Evolutionary conservation across 2,113 vertebrate genomes (phyloP).

Genomic region (Rattus norvegicus): GRCr8 NC_086033.1:70044501-70045000

Average conservation of each 20-base stretch:
- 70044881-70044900: not conserved
- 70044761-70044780: constrained; percentile 16
- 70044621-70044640: not conserved
- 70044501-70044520: not conserved
- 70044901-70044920: not conserved
- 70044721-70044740: not conserved
- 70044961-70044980: not conserved
- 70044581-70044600: not conserved
- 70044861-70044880: not conserved
- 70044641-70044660: constrained; percentile 33
- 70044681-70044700: not conserved
- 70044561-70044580: not conserved
- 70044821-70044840: not conserved
- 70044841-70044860: not conserved
- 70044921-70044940: not conserved
- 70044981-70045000: not conserved
- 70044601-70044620: not conserved
- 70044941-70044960: not conserved
- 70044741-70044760: not conserved
- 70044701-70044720: constrained; percentile 11
- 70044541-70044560: not conserved
- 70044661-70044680: not conserved
- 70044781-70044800: not conserved
- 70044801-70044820: not conserved
- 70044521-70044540: constrained; percentile 37